Conservation (phyloP, 1,140 invertebrate species). For the Manduca sexta region DNA sequence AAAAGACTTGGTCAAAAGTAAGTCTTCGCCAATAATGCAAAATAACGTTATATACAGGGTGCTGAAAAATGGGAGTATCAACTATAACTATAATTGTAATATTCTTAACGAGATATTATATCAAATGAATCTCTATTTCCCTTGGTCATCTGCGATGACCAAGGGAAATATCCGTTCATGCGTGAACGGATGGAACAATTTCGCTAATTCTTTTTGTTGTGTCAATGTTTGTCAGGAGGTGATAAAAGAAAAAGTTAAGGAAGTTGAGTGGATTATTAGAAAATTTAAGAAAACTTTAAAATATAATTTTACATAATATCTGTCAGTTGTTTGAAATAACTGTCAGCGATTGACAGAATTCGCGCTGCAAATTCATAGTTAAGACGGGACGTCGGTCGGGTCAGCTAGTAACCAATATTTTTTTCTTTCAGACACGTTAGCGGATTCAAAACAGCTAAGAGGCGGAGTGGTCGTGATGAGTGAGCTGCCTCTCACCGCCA, state of each 20-base stretch:
- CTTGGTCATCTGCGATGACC: neutral
- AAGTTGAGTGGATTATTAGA: too few species aligned
- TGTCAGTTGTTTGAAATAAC: too few species aligned
- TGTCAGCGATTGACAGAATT: too few species aligned
- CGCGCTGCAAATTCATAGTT: too few species aligned
- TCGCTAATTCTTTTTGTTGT: too few species aligned
- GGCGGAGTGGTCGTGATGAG: conserved; percentile 9
- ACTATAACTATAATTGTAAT: neutral
- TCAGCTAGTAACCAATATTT: too few species aligned
- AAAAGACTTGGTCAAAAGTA: conserved; percentile 31
- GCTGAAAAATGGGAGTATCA: neutral
- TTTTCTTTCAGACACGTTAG: conserved; percentile 6
- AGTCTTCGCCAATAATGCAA: neutral
- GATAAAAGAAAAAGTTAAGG: too few species aligned
- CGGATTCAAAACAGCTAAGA: conserved; percentile 8
- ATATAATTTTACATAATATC: neutral
- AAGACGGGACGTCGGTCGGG: too few species aligned
- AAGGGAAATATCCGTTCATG: neutral
- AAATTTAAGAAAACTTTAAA: too few species aligned
- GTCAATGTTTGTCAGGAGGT: neutral
- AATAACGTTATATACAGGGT: neutral
- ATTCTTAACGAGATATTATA: neutral
- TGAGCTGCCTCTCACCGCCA: conserved; percentile 4
- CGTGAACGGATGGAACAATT: too few species aligned
- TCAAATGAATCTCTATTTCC: too few species aligned